These are phyloP conservation scores for Elachura formosa DNA, from an alignment of 2,113 vertebrate species.

Conservation along the genomic window DNA sequence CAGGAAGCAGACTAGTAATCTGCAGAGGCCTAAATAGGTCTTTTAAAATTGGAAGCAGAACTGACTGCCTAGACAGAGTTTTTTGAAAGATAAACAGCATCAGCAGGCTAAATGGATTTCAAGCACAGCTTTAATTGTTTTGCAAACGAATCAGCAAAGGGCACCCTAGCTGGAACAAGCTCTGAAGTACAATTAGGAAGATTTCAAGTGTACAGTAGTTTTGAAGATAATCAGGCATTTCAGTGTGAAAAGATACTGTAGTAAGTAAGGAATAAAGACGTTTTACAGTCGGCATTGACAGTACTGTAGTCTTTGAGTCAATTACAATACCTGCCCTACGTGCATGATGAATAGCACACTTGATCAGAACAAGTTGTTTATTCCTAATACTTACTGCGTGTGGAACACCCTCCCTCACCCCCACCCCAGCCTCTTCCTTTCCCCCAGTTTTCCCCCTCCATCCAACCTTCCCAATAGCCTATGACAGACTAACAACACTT, in stretches of 20 bases:
- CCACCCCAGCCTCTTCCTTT: not conserved
- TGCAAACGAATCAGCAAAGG: slow-evolving; percentile 21
- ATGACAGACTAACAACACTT: not conserved
- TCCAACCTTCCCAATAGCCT: not conserved
- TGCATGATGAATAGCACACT: not conserved
- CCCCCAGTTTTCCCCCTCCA: not conserved
- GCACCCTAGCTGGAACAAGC: not conserved
- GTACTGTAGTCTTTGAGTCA: not conserved
- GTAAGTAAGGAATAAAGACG: not conserved
- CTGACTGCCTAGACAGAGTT: slow-evolving; percentile 1
- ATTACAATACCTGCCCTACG: not conserved
- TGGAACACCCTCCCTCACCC: fast-evolving
- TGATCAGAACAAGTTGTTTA: not conserved
- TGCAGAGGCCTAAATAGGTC: slow-evolving; percentile 14
- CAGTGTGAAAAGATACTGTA: not conserved
- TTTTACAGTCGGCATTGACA: not conserved
- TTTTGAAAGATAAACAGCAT: slow-evolving; percentile 37
- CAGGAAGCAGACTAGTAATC: not conserved
- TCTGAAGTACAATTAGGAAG: slow-evolving; percentile 20
- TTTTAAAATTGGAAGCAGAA: slow-evolving; percentile 46
- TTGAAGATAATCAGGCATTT: slow-evolving; percentile 14
- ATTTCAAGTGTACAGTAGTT: slow-evolving; percentile 21
- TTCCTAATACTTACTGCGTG: not conserved
- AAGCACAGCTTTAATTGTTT: slow-evolving; percentile 42
- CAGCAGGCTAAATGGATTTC: slow-evolving; percentile 34